These are phyloP conservation scores for Sinosuthora webbiana DNA, from an alignment of 2,113 vertebrate genomes.

Conservation along the genomic window DNA sequence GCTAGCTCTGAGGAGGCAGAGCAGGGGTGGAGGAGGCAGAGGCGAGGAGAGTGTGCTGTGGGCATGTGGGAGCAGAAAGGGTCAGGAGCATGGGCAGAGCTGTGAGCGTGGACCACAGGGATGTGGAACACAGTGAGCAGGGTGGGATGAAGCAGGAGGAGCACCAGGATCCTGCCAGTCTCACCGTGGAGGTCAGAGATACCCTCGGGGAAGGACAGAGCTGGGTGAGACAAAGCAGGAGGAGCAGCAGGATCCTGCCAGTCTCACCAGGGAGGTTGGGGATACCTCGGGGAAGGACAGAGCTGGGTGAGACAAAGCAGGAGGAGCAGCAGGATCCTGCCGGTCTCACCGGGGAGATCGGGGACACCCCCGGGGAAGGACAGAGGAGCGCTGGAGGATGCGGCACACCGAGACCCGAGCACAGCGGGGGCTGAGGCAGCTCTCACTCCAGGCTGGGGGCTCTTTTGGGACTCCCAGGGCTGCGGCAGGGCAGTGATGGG, in stretches of 20 bases:
- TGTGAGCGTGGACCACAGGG: no score
- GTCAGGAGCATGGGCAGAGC: rapidly evolving
- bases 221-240: no score
- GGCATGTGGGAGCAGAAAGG: not conserved
- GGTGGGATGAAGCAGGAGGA: no score
- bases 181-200: no score
- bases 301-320: no score
- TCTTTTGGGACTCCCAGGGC: rapidly evolving
- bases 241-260: no score
- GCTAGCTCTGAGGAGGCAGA: not conserved
- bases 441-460: rapidly evolving
- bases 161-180: no score
- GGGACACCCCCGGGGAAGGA: rapidly evolving
- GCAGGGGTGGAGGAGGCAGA: not conserved
- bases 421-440: rapidly evolving
- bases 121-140: no score
- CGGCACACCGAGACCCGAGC: rapidly evolving
- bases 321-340: no score
- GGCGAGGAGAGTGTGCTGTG: rapidly evolving
- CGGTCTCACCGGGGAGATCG: no score
- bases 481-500: rapidly evolving
- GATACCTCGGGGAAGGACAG: rapidly evolving
- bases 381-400: not conserved
- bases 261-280: no score
- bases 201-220: not conserved